phyloP scores from a whole-genome alignment of 2,888 invertebrate genomes.

The Lepidochrysops patricia region DNA sequence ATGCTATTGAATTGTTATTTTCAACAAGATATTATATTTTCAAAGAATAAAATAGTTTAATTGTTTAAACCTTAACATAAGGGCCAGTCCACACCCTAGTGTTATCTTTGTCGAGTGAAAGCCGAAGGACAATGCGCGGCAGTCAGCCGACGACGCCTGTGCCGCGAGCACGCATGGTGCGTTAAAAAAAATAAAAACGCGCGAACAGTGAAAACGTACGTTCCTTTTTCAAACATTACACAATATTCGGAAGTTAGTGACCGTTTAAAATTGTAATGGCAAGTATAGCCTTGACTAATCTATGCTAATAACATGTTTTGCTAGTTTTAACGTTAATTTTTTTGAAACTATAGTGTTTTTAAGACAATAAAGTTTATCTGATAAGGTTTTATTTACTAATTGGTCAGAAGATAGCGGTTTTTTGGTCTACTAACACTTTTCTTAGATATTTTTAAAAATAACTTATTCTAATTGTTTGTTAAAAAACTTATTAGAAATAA shows the following conservation, averaged over 20 bases:
- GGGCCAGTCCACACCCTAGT: conserved; percentile 22
- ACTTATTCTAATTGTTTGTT: no score
- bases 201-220: conserved; percentile 37
- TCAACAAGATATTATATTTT: no score
- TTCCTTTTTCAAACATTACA: conserved; percentile 39
- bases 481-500: not conserved
- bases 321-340: conserved; percentile 18
- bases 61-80: not conserved
- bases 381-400: conserved; percentile 1
- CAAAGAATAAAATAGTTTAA: not conserved
- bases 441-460: not conserved
- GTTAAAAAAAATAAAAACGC: conserved; percentile 27
- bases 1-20: no score
- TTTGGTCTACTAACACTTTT: not conserved
- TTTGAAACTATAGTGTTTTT: not conserved
- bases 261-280: conserved; percentile 32
- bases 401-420: not conserved
- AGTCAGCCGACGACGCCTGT: conserved; percentile 41
- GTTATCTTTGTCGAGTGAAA: conserved; percentile 55
- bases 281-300: not conserved
- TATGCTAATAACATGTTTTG: conserved; percentile 5
- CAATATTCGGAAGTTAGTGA: conserved; percentile 24
- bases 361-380: not conserved
- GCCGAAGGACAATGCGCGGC: conserved; percentile 54
- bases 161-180: conserved; percentile 29